Percentiles rank a stretch among this genome's conserved stretches.
Conservation (phyloP, 2,113 vertebrate genomes). For the Eulemur rufifrons region DNA sequence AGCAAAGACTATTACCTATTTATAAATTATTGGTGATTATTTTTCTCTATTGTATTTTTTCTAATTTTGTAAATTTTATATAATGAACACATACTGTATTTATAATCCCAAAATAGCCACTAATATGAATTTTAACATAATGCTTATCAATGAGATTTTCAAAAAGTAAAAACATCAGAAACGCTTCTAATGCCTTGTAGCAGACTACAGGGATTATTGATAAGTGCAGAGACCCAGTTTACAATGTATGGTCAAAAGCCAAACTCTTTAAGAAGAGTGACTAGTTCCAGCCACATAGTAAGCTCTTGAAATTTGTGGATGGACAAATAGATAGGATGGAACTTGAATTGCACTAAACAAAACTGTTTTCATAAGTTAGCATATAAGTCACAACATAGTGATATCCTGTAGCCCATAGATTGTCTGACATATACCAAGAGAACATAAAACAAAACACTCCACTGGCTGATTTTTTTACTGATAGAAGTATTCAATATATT, state of each 20-base stretch:
- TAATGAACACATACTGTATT: not conserved
- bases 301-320: not conserved
- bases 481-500: not conserved
- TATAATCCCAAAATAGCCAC: not conserved
- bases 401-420: not conserved
- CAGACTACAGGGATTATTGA: not conserved
- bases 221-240: not conserved
- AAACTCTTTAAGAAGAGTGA: not conserved
- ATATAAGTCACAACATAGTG: not conserved
- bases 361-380: not conserved
- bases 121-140: slow-evolving; percentile 4
- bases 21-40: not conserved
- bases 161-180: not conserved
- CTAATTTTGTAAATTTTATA: not conserved
- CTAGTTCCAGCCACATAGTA: not conserved
- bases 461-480: not conserved
- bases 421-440: not conserved
- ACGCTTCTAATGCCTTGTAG: not conserved
- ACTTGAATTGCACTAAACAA: not conserved
- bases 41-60: not conserved
- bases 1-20: not conserved
- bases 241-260: not conserved
- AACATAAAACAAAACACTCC: not conserved
- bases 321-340: not conserved
- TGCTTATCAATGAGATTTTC: not conserved